Conservation (phyloP, 2,113 vertebrate species). For the Pteropus alecto region DNA sequence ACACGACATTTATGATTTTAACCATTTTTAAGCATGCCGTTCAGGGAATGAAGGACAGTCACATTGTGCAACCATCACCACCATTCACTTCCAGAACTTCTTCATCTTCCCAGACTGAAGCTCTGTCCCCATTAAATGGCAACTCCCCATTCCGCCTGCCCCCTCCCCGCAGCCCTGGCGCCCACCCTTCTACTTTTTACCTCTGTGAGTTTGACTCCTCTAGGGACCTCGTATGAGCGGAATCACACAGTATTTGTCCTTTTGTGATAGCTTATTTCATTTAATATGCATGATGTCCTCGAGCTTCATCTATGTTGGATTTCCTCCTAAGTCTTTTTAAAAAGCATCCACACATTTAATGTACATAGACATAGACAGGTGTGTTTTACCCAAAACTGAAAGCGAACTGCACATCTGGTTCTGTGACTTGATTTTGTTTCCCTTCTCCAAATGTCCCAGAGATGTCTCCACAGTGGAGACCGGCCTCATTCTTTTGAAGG, state of each 20-base stretch:
- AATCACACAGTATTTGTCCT: rapidly evolving
- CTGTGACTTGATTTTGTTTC: not conserved
- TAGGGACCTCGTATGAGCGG: not conserved
- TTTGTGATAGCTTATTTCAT: not conserved
- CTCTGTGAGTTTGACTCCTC: not conserved
- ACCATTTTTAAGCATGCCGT: not conserved
- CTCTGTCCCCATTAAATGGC: not conserved
- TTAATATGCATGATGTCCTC: not conserved
- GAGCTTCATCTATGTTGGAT: not conserved
- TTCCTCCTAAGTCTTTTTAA: not conserved
- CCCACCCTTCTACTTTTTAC: not conserved
- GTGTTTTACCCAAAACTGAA: not conserved
- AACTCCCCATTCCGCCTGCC: rapidly evolving
- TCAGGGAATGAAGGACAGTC: not conserved
- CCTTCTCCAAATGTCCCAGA: not conserved
- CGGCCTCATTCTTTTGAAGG: not conserved
- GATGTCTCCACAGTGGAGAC: rapidly evolving
- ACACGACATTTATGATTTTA: not conserved
- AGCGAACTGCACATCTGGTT: not conserved
- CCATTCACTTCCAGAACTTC: not conserved
- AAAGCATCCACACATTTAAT: rapidly evolving
- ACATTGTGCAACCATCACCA: rapidly evolving
- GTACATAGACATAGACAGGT: rapidly evolving
- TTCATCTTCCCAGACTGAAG: not conserved
- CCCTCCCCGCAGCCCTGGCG: too few species aligned